Evolutionary conservation across 2,888 invertebrate species (phyloP).

Genomic region (Drosophila neutralis): DNA sequence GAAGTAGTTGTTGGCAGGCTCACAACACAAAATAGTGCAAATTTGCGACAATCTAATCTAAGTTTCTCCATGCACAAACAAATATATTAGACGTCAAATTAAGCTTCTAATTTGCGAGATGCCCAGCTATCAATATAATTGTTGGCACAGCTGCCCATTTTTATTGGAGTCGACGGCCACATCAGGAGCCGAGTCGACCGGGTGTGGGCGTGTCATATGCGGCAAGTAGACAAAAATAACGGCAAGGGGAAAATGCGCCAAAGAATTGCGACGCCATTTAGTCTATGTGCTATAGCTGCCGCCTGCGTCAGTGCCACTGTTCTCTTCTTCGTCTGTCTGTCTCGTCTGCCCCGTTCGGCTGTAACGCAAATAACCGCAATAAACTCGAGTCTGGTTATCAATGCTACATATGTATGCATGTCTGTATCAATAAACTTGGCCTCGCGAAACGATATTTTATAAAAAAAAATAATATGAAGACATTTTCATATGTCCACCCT

Average conservation of each 20-base stretch:
- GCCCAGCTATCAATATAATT: constrained; percentile 14
- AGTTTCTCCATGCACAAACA: background rate
- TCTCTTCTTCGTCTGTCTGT: no score
- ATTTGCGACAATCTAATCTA: constrained; percentile 5
- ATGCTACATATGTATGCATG: constrained; percentile 44
- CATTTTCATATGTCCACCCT: constrained; percentile 26
- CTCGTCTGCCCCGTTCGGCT: background rate
- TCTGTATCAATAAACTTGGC: constrained; percentile 67
- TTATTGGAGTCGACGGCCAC: constrained; percentile 2
- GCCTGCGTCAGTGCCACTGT: background rate
- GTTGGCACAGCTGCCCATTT: constrained; percentile 36
- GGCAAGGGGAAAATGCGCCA: constrained; percentile 37
- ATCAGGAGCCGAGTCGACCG: background rate
- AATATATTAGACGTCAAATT: constrained; percentile 1
- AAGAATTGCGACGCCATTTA: constrained; percentile 58
- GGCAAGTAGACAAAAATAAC: constrained; percentile 2
- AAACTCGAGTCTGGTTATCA: constrained; percentile 70
- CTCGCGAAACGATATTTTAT: constrained; percentile 26
- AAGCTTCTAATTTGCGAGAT: constrained; percentile 18
- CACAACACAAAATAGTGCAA: background rate
- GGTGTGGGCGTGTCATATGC: constrained; percentile 33
- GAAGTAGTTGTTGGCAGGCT: background rate
- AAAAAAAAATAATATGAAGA: constrained; percentile 19
- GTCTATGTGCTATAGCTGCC: constrained; percentile 30
- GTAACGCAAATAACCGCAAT: constrained; percentile 58